These are phyloP conservation scores for Junonia oenone DNA, from an alignment of 2,888 invertebrate genomes.

Conservation along the genomic window DNA sequence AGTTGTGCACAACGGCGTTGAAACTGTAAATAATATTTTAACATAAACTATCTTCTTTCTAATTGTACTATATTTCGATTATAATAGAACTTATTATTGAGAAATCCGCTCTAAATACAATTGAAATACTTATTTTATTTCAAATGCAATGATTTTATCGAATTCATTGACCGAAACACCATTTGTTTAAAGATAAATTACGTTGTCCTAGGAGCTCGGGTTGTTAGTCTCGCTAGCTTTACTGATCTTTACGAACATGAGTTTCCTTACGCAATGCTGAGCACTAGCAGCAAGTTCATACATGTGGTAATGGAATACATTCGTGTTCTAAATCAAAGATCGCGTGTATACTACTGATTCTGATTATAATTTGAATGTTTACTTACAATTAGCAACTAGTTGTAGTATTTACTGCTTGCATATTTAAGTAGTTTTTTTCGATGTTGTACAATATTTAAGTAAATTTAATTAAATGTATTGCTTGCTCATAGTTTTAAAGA, in stretches of 20 bases:
- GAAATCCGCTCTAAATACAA: constrained; percentile 6
- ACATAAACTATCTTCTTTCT: not conserved
- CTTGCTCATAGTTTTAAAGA: not conserved
- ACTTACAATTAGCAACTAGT: constrained; percentile 1
- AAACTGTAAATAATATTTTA: constrained; percentile 46
- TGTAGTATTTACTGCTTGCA: constrained; percentile 4
- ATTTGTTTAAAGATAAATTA: constrained; percentile 38
- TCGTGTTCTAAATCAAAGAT: constrained; percentile 32
- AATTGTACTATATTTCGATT: not conserved
- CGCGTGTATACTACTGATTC: constrained; percentile 28
- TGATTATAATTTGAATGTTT: constrained; percentile 15
- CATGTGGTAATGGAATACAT: constrained; percentile 47
- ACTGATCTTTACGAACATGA: constrained; percentile 27
- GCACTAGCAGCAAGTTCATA: constrained; percentile 42
- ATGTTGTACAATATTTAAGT: constrained; percentile 1
- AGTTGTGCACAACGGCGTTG: constrained; percentile 69
- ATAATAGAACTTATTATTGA: not conserved
- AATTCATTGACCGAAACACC: constrained; percentile 62
- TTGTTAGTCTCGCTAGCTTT: constrained; percentile 59
- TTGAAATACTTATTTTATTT: constrained; percentile 17
- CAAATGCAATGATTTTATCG: constrained; percentile 50
- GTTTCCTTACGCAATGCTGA: constrained; percentile 38
- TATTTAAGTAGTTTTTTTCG: constrained; percentile 13
- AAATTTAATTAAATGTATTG: too few relatives aligned
- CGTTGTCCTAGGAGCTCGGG: constrained; percentile 31